These are phyloP conservation scores for Pangasianodon gigas DNA, from an alignment of 2,113 vertebrate species.

Conservation along the genomic window DNA sequence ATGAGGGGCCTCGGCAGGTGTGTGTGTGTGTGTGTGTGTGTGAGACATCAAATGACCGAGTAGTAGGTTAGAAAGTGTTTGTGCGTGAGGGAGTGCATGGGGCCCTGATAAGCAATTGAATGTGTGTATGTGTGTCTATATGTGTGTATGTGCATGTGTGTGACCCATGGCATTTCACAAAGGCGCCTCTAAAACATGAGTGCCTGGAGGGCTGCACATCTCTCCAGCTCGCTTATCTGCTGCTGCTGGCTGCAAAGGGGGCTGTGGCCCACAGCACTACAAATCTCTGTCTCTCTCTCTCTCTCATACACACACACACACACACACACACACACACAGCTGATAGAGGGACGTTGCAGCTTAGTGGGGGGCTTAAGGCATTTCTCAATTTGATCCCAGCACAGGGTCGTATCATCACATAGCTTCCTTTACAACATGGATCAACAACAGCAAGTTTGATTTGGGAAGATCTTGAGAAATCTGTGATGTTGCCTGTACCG, in stretches of 20 bases:
- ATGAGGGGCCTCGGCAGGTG: constrained; percentile 2
- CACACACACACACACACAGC: constrained; percentile 39
- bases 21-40: constrained; percentile 41
- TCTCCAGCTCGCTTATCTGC: constrained; percentile 70
- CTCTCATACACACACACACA: constrained; percentile 41
- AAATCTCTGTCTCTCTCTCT: not conserved
- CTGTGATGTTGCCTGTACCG: not conserved
- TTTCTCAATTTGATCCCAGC: constrained; percentile 52
- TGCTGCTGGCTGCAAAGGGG: constrained; percentile 67
- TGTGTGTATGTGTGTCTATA: constrained; percentile 60
- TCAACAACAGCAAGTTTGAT: constrained; percentile 23
- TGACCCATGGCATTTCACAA: constrained; percentile 41
- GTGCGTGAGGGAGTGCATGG: constrained; percentile 27
- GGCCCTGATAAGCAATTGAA: constrained; percentile 41
- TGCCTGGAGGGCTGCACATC: constrained; percentile 56
- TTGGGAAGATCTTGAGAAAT: constrained; percentile 61
- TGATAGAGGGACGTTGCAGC: constrained; percentile 59
- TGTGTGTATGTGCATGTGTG: constrained; percentile 59
- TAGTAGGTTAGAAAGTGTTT: constrained; percentile 33
- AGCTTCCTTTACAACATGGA: constrained; percentile 61
- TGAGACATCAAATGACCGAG: constrained; percentile 23
- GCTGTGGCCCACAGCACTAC: constrained; percentile 71
- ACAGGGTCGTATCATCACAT: constrained; percentile 70
- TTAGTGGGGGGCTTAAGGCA: constrained; percentile 27
- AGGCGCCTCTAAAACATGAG: constrained; percentile 36